A percentile compares a stretch with the other conserved stretches of the same genome.
These are phyloP conservation scores for Agrochola circellaris DNA, from an alignment of 2,888 invertebrate species.

Conservation along the genomic window DNA sequence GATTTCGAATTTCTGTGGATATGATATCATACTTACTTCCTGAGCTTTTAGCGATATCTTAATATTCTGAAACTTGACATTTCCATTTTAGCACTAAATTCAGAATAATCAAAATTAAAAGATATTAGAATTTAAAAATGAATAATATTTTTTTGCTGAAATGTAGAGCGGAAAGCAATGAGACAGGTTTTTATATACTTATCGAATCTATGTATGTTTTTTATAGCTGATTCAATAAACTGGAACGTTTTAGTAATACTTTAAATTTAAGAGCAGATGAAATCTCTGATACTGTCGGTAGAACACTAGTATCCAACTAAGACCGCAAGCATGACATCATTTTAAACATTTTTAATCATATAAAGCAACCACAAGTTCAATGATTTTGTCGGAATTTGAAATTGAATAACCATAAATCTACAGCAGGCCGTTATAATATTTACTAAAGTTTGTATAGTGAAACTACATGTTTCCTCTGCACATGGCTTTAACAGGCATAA, in stretches of 20 bases:
- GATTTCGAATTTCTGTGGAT: slow-evolving; percentile 62
- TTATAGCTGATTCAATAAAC: neutral
- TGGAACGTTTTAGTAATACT: neutral
- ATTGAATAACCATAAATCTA: slow-evolving; percentile 10
- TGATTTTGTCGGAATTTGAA: neutral
- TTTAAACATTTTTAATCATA: neutral
- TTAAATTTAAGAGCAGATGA: neutral
- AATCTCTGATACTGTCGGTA: neutral
- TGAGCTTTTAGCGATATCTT: slow-evolving; percentile 50
- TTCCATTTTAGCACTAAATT: slow-evolving; percentile 1
- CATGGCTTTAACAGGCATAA: slow-evolving; percentile 62
- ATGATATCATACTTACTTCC: slow-evolving; percentile 60
- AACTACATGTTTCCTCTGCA: slow-evolving; percentile 45
- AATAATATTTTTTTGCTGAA: neutral
- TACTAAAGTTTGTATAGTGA: slow-evolving; percentile 30
- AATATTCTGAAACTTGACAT: slow-evolving; percentile 34
- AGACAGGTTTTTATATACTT: neutral
- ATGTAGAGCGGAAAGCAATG: no score
- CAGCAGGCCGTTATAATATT: slow-evolving; percentile 28
- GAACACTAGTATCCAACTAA: neutral
- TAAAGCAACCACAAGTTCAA: neutral
- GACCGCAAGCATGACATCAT: neutral
- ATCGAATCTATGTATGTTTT: neutral
- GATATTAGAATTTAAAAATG: neutral
- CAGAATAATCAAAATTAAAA: neutral